Evolutionary conservation across 2,797 vertebrate genomes (phyloP).

Genomic region (Neomorphus geoffroyi): DNA sequence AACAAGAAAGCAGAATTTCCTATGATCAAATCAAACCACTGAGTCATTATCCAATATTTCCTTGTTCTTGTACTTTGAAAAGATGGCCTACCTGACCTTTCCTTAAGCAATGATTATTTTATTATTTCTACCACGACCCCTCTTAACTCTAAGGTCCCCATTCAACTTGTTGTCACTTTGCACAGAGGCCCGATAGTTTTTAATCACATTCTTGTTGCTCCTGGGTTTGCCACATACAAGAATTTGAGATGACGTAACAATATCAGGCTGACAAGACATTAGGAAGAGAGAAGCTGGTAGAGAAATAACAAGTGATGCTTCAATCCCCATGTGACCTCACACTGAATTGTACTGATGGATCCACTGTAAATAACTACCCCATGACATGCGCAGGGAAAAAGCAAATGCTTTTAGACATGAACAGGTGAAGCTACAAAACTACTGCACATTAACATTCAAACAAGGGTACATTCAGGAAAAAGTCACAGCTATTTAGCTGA

Average conservation of each 20-base stretch:
- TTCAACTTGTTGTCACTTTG: background rate
- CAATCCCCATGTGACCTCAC: background rate
- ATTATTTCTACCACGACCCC: background rate
- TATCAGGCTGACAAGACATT: background rate
- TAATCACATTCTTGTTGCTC: background rate
- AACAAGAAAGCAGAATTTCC: background rate
- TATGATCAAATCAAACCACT: background rate
- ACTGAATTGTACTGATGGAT: background rate
- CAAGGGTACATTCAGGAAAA: background rate
- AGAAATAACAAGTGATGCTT: background rate
- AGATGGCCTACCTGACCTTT: background rate
- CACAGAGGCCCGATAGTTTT: background rate
- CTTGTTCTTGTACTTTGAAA: background rate
- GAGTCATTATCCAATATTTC: background rate
- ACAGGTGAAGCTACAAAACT: background rate
- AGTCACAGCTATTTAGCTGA: background rate
- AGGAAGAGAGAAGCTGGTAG: background rate
- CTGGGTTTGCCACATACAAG: background rate
- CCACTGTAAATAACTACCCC: background rate
- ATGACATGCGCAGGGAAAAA: rapidly evolving
- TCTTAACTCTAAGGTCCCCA: background rate
- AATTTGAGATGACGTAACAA: background rate
- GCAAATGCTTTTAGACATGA: background rate
- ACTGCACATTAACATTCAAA: background rate
- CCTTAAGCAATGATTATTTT: background rate